A percentile compares a stretch with the other conserved stretches of the same genome.
Conservation (phyloP, 92 coral and sea anemone genomes). For the Metridium senile region DNA sequence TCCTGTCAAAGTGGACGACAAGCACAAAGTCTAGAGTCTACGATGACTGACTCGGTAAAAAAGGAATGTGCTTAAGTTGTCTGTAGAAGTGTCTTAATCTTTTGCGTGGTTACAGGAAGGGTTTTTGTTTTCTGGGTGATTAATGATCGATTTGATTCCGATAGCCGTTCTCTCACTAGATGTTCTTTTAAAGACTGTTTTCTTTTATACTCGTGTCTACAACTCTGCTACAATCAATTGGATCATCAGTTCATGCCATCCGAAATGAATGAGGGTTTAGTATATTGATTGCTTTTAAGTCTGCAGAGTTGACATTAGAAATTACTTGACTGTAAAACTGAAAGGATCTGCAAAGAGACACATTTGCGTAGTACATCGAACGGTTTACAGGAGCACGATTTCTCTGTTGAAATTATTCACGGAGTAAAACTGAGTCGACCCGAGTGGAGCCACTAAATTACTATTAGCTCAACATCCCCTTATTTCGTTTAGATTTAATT, state of each 20-base stretch:
- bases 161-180: slow-evolving; percentile 7
- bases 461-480: slow-evolving; percentile 8
- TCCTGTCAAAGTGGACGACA: slow-evolving; percentile 9
- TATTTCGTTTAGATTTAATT: neutral
- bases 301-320: slow-evolving; percentile 51
- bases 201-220: slow-evolving; percentile 29
- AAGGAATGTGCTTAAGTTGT: slow-evolving; percentile 18
- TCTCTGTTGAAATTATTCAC: slow-evolving; percentile 5
- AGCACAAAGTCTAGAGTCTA: slow-evolving; percentile 18
- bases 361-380: slow-evolving; percentile 17
- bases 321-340: slow-evolving; percentile 33
- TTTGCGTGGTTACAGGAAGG: slow-evolving; percentile 24
- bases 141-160: slow-evolving; percentile 27
- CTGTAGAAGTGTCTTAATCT: slow-evolving; percentile 29
- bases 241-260: slow-evolving; percentile 36
- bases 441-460: neutral
- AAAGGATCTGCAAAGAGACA: slow-evolving; percentile 8
- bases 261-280: slow-evolving; percentile 34
- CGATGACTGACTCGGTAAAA: slow-evolving; percentile 21
- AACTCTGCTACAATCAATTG: slow-evolving; percentile 25
- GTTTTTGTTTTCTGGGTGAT: slow-evolving; percentile 24
- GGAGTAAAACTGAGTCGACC: neutral
- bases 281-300: slow-evolving; percentile 49
- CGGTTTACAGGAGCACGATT: neutral
- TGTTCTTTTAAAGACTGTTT: slow-evolving; percentile 19